Evolutionary conservation across 1,140 invertebrate species (phyloP).

Genomic region (Sarcophaga bullata): DNA sequence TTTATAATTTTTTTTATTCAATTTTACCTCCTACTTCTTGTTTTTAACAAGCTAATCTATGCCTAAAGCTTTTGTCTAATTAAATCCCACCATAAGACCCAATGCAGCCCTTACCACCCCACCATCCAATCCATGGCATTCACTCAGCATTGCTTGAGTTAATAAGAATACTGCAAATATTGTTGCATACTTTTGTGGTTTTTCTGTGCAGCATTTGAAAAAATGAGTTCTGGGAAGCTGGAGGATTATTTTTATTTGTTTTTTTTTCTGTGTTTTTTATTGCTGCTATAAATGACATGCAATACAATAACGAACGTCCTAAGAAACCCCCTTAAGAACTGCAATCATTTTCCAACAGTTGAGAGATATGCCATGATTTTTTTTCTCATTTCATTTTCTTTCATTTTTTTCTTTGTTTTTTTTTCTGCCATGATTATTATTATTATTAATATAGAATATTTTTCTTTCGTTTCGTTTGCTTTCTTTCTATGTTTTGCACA

Average conservation of each 20-base stretch:
- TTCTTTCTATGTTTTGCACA: conserved; percentile 49
- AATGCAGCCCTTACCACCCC: neutral
- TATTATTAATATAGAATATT: conserved; percentile 27
- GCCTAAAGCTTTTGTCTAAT: conserved; percentile 39
- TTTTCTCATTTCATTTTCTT: too few relatives aligned
- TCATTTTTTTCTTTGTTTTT: too few relatives aligned
- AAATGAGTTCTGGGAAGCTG: neutral
- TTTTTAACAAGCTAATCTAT: conserved; percentile 30
- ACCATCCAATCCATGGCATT: neutral
- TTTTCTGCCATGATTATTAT: neutral
- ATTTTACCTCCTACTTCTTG: neutral
- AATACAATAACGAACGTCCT: conserved; percentile 24
- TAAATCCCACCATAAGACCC: conserved; percentile 10
- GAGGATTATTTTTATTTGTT: neutral
- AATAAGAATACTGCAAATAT: conserved; percentile 40
- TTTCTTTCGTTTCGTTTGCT: neutral
- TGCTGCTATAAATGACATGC: conserved; percentile 20
- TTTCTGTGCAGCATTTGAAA: neutral
- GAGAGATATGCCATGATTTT: neutral
- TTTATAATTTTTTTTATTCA: conserved; percentile 27
- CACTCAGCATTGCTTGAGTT: conserved; percentile 18
- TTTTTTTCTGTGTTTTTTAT: neutral
- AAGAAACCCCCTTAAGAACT: conserved; percentile 40
- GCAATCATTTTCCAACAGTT: conserved; percentile 31
- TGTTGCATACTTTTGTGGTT: conserved; percentile 39